These are phyloP conservation scores for Brachystomella parvula DNA, from an alignment of 1,140 invertebrate genomes.

Conservation along the genomic window DNA sequence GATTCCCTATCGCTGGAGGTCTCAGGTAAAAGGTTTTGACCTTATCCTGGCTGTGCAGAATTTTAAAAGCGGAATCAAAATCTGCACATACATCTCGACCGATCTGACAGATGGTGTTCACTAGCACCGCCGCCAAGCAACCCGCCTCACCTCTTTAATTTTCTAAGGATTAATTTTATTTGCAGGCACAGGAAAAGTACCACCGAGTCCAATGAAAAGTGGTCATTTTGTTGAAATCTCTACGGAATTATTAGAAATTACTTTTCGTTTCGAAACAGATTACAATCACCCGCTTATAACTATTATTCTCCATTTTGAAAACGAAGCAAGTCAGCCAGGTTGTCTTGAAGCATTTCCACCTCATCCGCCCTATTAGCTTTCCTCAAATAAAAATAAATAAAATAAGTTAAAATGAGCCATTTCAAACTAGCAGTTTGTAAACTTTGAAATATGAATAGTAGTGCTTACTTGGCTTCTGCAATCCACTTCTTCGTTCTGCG, in stretches of 20 bases:
- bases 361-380: background rate
- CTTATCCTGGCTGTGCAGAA: too few species aligned
- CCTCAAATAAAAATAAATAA: background rate
- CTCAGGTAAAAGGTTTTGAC: too few species aligned
- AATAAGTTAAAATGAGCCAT: background rate
- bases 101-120: too few species aligned
- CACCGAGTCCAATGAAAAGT: background rate
- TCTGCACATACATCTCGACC: too few species aligned
- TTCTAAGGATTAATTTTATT: too few species aligned
- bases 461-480: slow-evolving; percentile 5
- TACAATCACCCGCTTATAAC: too few species aligned
- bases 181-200: too few species aligned
- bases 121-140: too few species aligned
- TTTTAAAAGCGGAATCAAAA: too few species aligned
- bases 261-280: background rate
- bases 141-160: too few species aligned
- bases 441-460: too few species aligned
- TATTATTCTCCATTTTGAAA: background rate
- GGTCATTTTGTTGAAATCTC: background rate
- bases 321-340: background rate
- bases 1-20: too few species aligned
- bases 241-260: background rate
- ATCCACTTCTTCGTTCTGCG: background rate
- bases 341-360: slow-evolving; percentile 3
- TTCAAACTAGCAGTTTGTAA: background rate